These are phyloP conservation scores for Villa cingulata DNA, from an alignment of 2,888 invertebrate species.

Conservation along the genomic window DNA sequence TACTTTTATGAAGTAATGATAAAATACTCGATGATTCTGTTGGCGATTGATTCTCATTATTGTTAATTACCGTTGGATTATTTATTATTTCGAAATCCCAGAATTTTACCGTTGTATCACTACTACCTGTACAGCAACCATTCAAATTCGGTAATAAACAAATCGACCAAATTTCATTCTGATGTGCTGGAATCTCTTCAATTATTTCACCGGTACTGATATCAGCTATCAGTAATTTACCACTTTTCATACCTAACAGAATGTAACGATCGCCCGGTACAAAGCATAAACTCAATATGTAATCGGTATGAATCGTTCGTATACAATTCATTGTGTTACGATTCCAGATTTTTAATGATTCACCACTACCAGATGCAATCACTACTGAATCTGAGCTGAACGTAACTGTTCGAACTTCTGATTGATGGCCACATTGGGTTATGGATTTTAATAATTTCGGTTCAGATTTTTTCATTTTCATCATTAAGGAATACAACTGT, in stretches of 20 bases:
- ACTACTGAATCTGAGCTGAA: constrained; percentile 87
- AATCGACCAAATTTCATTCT: constrained; percentile 64
- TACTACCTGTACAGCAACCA: constrained; percentile 73
- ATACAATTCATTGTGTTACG: constrained; percentile 52
- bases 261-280: constrained; percentile 82
- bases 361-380: constrained; percentile 72
- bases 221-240: constrained; percentile 69
- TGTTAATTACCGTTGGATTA: too few species aligned
- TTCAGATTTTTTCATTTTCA: constrained; percentile 42
- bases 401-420: constrained; percentile 71
- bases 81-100: constrained; percentile 85
- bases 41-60: constrained; percentile 34
- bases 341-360: constrained; percentile 90
- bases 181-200: constrained; percentile 73
- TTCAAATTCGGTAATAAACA: constrained; percentile 68
- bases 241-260: constrained; percentile 74
- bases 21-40: constrained; percentile 40
- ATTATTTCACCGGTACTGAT: constrained; percentile 66
- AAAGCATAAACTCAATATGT: constrained; percentile 62
- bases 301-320: constrained; percentile 50
- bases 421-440: constrained; percentile 69
- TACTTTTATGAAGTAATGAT: constrained; percentile 64
- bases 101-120: constrained; percentile 80
- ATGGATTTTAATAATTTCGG: constrained; percentile 49
- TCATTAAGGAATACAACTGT: constrained; percentile 47